phyloP scores from a whole-genome alignment of 1,140 invertebrate genomes.

The Globodera rostochiensis region DNA sequence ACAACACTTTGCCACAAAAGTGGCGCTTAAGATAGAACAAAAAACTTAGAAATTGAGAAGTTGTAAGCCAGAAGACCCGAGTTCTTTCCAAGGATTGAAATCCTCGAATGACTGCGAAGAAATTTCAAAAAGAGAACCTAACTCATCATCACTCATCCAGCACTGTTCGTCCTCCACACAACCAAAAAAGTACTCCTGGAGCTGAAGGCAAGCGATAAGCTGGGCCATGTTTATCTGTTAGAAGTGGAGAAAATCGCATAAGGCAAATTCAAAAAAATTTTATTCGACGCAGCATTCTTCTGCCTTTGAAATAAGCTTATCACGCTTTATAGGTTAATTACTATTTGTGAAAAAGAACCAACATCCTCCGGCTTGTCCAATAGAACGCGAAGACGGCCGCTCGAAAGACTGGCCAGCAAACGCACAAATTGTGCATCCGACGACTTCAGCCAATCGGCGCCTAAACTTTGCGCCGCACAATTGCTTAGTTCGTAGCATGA shows the following conservation, averaged over 20 bases:
- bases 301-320: not conserved
- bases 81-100: too few relatives aligned
- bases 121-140: not conserved
- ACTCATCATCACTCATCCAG: slow-evolving; percentile 28
- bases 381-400: slow-evolving; percentile 14
- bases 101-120: not conserved
- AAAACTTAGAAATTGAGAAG: not conserved
- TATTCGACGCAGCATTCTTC: not conserved
- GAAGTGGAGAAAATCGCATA: not conserved
- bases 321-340: not conserved
- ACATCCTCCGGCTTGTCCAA: slow-evolving; percentile 19
- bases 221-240: slow-evolving; percentile 19
- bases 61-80: too few relatives aligned
- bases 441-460: slow-evolving; percentile 13
- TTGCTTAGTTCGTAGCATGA: slow-evolving; percentile 15
- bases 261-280: not conserved
- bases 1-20: slow-evolving; percentile 17
- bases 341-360: not conserved
- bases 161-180: slow-evolving; percentile 22
- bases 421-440: slow-evolving; percentile 19
- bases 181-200: slow-evolving; percentile 26
- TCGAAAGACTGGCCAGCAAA: slow-evolving; percentile 24
- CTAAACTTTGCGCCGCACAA: slow-evolving; percentile 17
- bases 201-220: slow-evolving; percentile 22
- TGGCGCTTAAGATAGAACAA: slow-evolving; percentile 9